A percentile compares a stretch with the other conserved stretches of the same genome.
These are phyloP conservation scores for Pachypeltis micranthus DNA, from an alignment of 1,140 invertebrate genomes.

Conservation along the genomic window DNA sequence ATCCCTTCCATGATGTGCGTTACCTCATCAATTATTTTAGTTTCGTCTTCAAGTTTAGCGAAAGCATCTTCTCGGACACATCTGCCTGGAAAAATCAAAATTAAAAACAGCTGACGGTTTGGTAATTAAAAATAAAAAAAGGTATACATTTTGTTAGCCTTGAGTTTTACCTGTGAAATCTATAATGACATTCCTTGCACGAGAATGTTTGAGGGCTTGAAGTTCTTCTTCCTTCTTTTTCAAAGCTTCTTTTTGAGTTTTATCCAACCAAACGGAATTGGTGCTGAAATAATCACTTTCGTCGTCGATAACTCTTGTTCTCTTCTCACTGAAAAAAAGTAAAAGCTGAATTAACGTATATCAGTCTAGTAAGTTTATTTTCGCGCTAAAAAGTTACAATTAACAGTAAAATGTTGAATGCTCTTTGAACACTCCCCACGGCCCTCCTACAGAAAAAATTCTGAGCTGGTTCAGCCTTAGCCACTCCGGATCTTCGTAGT, in stretches of 20 bases:
- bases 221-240: constrained; percentile 57
- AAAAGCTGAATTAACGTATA: no score
- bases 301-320: constrained; percentile 88
- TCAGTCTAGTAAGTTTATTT: background rate
- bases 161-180: constrained; percentile 52
- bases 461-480: no score
- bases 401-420: no score
- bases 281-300: constrained; percentile 85
- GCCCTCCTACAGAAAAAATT: no score
- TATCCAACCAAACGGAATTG: constrained; percentile 67
- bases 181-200: constrained; percentile 58
- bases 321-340: constrained; percentile 48
- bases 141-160: background rate
- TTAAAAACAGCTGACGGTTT: background rate
- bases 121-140: background rate
- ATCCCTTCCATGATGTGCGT: constrained; percentile 1
- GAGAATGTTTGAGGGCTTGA: constrained; percentile 54
- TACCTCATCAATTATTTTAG: constrained; percentile 5
- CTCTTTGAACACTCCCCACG: no score
- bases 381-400: no score
- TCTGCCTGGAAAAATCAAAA: background rate
- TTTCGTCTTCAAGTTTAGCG: constrained; percentile 7
- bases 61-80: constrained; percentile 5
- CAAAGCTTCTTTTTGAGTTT: constrained; percentile 53
- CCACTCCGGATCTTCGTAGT: no score